Evolutionary conservation across 2,797 vertebrate genomes (phyloP), one percentile per base, ranked within the genome.

Genomic region (Enteromius mattozi): DNA sequence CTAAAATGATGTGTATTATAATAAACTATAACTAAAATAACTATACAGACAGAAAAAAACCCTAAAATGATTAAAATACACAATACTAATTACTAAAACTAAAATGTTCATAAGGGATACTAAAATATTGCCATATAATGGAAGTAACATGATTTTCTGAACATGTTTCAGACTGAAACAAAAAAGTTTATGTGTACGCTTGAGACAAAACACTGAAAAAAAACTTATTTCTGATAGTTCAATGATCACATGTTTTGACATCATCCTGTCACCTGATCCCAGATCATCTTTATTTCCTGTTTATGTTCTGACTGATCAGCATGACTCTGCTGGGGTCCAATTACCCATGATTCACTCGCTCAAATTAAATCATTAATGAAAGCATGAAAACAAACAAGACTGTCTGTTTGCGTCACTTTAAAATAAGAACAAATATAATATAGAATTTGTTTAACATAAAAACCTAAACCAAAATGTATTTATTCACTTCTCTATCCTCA

Each of bases 281-380:
- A 42, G 8, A 65, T 45, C 54, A 61, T 47, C 8, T 5, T 21
- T 45, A 37, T 51, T 78, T 76, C 61, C 70, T 37, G 77, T 83
- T 83, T 81, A 33, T 75, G 30, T 78, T 82, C 69, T 42, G 75
- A 68, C 68, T 70, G 77, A 69, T 49, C 35, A 86, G 80, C 82
- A 79, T 1, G 33, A 74, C 78, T 59, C 85, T 49, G 69, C 75
- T 61, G 72, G 74, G 84, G 85, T 84, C 37, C 72, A 82, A 82
- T 86, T 82, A 74, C 74, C 24, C 79, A 79, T 82, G 61, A 85
- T 84, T 84, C 83, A 72, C 51, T 81, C 37, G 65, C 70, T 40
- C 27, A 78, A 27, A 86, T 84, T 86, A 78, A 77, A 84, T 74
- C 81, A 66, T 86, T 81, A 66, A 83, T 81, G 83, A 51, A 85